These are phyloP conservation scores for Perca flavescens DNA, from an alignment of 2,113 vertebrate genomes.

Conservation along the genomic window DNA sequence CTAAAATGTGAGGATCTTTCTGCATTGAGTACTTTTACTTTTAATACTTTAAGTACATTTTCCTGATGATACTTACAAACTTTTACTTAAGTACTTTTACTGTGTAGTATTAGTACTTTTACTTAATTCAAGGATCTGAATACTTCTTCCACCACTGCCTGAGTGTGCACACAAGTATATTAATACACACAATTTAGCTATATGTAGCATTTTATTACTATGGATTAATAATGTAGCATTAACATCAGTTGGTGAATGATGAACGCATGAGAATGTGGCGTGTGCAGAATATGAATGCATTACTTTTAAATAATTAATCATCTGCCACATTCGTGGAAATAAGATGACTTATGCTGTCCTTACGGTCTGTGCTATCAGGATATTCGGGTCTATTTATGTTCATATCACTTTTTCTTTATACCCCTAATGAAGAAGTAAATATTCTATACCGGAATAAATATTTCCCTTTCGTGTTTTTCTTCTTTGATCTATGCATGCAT, in stretches of 20 bases:
- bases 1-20: no score
- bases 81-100: no score
- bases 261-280: slow-evolving; percentile 28
- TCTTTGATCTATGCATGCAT: slow-evolving; percentile 37
- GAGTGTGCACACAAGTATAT: not conserved
- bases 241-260: slow-evolving; percentile 19
- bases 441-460: slow-evolving; percentile 26
- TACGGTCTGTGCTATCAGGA: slow-evolving; percentile 4
- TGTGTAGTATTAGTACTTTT: no score
- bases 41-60: no score
- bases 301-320: slow-evolving; percentile 64
- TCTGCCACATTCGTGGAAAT: slow-evolving; percentile 43
- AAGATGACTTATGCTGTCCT: slow-evolving; percentile 15
- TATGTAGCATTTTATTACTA: not conserved
- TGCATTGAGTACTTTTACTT: no score
- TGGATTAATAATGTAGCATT: slow-evolving; percentile 15
- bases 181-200: not conserved
- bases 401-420: not conserved
- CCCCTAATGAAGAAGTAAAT: slow-evolving; percentile 7
- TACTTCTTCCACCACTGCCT: no score
- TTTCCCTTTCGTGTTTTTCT: slow-evolving; percentile 20
- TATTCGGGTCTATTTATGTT: slow-evolving; percentile 6
- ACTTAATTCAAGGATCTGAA: no score
- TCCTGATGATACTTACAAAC: no score
- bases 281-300: slow-evolving; percentile 63